A percentile compares a stretch with the other conserved stretches of the same genome.
Evolutionary conservation across 2,888 invertebrate genomes (phyloP).

Genomic region (Ectemnius lituratus): DNA sequence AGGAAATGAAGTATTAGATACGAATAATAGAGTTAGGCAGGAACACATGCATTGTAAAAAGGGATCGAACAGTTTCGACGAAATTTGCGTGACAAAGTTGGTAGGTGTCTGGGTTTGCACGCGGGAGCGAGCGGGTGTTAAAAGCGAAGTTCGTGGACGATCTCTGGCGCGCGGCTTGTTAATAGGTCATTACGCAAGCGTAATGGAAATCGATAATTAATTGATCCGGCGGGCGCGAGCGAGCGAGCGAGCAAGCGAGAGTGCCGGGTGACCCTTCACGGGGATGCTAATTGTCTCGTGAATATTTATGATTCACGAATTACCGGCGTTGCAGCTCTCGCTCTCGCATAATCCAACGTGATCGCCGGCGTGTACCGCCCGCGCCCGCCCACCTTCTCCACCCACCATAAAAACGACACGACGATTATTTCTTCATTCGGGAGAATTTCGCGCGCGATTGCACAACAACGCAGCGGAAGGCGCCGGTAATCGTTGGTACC

Average conservation of each 20-base stretch:
- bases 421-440: constrained; percentile 17
- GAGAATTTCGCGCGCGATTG: neutral
- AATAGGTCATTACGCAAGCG: constrained; percentile 64
- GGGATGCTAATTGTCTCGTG: constrained; percentile 65
- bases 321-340: constrained; percentile 37
- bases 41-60: constrained; percentile 25
- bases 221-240: constrained; percentile 56
- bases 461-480: neutral
- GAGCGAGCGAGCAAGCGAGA: no score
- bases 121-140: constrained; percentile 29
- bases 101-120: constrained; percentile 6
- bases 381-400: neutral
- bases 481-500: neutral
- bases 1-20: neutral
- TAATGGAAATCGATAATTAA: constrained; percentile 70
- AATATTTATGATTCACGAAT: constrained; percentile 68
- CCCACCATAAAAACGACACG: constrained; percentile 10
- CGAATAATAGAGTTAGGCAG: constrained; percentile 5
- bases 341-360: constrained; percentile 31
- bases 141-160: constrained; percentile 46
- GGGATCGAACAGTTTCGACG: constrained; percentile 19
- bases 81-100: constrained; percentile 38
- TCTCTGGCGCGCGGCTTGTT: constrained; percentile 56
- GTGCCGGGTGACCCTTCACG: constrained; percentile 35
- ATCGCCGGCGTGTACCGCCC: neutral